Percentiles rank a stretch among this genome's conserved stretches.
Evolutionary conservation across 1,140 invertebrate genomes (phyloP).

Genomic region (Heliconius nattereri): DNA sequence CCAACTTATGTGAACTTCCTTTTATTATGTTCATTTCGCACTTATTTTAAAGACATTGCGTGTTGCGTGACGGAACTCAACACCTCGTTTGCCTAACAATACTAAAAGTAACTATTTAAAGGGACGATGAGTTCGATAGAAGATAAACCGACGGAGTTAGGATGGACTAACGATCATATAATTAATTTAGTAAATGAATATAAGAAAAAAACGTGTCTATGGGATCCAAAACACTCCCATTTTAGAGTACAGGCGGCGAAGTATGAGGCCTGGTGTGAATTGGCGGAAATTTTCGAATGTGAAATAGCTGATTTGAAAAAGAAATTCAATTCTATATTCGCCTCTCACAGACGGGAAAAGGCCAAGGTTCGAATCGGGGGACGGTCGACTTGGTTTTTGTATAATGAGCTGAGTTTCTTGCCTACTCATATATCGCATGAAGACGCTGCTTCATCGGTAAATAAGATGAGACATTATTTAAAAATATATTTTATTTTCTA

Average conservation of each 20-base stretch:
- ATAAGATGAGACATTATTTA: background rate
- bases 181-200: conserved; percentile 60
- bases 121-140: background rate
- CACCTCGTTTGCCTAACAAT: background rate
- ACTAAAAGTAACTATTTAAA: background rate
- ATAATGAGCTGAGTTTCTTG: conserved; percentile 60
- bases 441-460: background rate
- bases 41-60: too few relatives aligned
- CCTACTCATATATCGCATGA: conserved; percentile 54
- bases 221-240: conserved; percentile 57
- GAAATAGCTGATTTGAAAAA: conserved; percentile 62
- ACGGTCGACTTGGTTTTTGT: conserved; percentile 66
- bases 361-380: conserved; percentile 56
- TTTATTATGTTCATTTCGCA: too few relatives aligned
- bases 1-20: too few relatives aligned
- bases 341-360: conserved; percentile 70
- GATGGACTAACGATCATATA: conserved; percentile 61
- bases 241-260: conserved; percentile 59
- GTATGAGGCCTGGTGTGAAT: conserved; percentile 64
- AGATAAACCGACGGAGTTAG: conserved; percentile 30
- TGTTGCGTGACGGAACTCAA: background rate
- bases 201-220: conserved; percentile 52
- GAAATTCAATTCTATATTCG: conserved; percentile 72
- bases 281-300: conserved; percentile 61
- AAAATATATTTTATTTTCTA: too few relatives aligned